Evolutionary conservation across 2,888 invertebrate species (phyloP), one percentile per base, ranked within the genome.

Genomic region (Ennomos erosarius): DNA sequence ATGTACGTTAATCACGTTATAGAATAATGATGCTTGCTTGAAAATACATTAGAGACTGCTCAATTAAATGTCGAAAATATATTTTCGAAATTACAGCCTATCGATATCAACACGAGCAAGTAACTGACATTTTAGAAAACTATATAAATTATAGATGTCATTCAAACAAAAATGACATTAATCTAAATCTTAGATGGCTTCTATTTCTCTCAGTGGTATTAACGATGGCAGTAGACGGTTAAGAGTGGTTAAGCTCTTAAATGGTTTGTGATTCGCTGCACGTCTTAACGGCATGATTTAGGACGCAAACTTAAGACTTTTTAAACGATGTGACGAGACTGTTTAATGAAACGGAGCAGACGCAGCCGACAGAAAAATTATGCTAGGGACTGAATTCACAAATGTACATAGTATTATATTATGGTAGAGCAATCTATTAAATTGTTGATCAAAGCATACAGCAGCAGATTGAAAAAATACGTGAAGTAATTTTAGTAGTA

Each of bases 71-170:
- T 44, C 39, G 54, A 58, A 62, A 56, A 59, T 43, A 59, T 55
- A 59, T 55, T 50, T 71, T 73, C 67, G 69, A 62, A 60, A 68
- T 74, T 68, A 69, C 69, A 73, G 63, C 62, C 68, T 67, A 73
- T 64, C 66, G 63, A 68, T 70, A 68, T 45, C 60, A 62, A 65
- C 52, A 45, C 44, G 51, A 70, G 66, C 38, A 43, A 46, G 47
- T 45, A 62, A 74, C 71, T 75, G 81, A 71, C 79, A 80, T 83
- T n/a, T n/a, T 81, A 80, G 79, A 83, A 81, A 83, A 74, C 72
- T 65, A 68, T 67, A 71, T 69, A n/a, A n/a, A n/a, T 71, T 68
- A 67, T 67, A 68, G 26, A 26, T 68, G 65, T 61, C 69, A 71
- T 73, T 74, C 67, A 72, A 69, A 75, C 70, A 73, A 77, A 73